Percentiles rank a stretch among this genome's conserved stretches.
Conservation (phyloP, 2,888 invertebrate genomes). For the Dastarcus helophoroides region DNA sequence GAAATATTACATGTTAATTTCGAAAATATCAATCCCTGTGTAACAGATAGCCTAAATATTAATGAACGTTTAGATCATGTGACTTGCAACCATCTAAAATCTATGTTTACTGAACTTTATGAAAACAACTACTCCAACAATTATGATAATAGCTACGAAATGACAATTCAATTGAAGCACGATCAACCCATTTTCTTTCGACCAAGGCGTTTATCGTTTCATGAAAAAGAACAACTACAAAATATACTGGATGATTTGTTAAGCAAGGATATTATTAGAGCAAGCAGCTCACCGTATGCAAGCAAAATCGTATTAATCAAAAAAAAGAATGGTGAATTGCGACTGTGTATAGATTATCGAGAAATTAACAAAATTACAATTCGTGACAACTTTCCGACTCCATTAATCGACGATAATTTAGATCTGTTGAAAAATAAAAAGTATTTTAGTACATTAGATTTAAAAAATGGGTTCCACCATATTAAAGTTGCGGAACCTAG, state of each 20-base stretch:
- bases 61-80: no score
- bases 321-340: constrained; percentile 20
- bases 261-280: constrained; percentile 13
- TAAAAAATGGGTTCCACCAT: constrained; percentile 19
- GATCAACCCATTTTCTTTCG: constrained; percentile 12
- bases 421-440: constrained; percentile 15
- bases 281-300: constrained; percentile 21
- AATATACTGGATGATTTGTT: constrained; percentile 14
- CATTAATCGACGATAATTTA: constrained; percentile 21
- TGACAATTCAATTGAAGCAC: constrained; percentile 13
- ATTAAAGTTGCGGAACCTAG: constrained; percentile 14
- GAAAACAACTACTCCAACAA: no score
- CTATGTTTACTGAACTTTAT: no score
- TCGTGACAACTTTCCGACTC: constrained; percentile 20
- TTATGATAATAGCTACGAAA: constrained; percentile 10
- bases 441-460: constrained; percentile 15
- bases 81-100: no score
- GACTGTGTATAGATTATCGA: constrained; percentile 23
- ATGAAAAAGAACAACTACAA: constrained; percentile 14
- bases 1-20: no score
- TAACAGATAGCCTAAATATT: no score
- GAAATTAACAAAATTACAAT: constrained; percentile 20
- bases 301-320: constrained; percentile 18
- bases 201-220: constrained; percentile 14
- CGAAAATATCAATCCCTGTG: no score